Percentiles rank a stretch among this genome's conserved stretches.
Conservation (phyloP, 1,140 invertebrate species). For the Agrilus planipennis region DNA sequence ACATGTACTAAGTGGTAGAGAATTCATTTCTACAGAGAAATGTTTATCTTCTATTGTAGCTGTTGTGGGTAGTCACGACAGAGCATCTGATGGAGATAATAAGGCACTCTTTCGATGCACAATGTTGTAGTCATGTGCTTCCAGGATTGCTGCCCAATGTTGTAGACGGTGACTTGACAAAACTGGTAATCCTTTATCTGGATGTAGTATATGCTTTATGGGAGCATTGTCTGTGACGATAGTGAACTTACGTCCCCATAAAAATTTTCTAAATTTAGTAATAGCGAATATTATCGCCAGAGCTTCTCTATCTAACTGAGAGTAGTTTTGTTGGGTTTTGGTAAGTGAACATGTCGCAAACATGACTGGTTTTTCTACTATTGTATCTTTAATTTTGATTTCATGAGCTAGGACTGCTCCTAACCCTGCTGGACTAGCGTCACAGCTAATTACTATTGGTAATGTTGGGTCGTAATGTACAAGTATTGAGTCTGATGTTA, state of each 20-base stretch:
- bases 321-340: slow-evolving; percentile 14
- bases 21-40: neutral
- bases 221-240: slow-evolving; percentile 12
- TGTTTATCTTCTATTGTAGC: neutral
- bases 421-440: slow-evolving; percentile 27
- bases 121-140: slow-evolving; percentile 10
- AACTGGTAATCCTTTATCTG: slow-evolving; percentile 2
- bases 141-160: slow-evolving; percentile 2
- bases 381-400: too few relatives aligned
- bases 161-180: neutral
- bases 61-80: slow-evolving; percentile 12
- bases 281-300: slow-evolving; percentile 18
- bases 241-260: slow-evolving; percentile 12
- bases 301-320: slow-evolving; percentile 17
- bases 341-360: slow-evolving; percentile 23
- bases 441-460: slow-evolving; percentile 22
- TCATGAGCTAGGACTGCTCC: slow-evolving; percentile 28
- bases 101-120: slow-evolving; percentile 11
- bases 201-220: slow-evolving; percentile 4
- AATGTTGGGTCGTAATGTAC: slow-evolving; percentile 23
- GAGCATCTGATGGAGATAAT: slow-evolving; percentile 10
- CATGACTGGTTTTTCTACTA: slow-evolving; percentile 24
- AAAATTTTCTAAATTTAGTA: slow-evolving; percentile 15
- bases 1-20: slow-evolving; percentile 6
- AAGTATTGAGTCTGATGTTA: slow-evolving; percentile 21